A percentile compares a stretch with the other conserved stretches of the same genome.
Evolutionary conservation across 2,113 vertebrate species (phyloP).

Genomic region (Saimiri boliviensis): DNA sequence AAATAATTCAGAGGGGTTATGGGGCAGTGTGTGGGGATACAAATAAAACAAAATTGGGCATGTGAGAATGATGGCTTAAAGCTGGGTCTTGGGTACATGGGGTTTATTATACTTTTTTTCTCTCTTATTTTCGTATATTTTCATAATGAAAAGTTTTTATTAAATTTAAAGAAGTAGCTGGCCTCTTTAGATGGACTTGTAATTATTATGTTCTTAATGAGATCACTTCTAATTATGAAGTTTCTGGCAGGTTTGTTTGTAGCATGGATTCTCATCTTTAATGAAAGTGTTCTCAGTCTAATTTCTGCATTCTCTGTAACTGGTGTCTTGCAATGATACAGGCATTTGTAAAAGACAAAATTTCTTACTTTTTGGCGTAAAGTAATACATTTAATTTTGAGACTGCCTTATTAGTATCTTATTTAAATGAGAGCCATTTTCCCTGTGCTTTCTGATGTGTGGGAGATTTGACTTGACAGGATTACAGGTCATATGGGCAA

Average conservation of each 20-base stretch:
- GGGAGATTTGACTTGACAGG: not conserved
- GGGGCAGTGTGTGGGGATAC: not conserved
- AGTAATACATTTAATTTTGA: conserved; percentile 9
- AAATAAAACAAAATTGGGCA: not conserved
- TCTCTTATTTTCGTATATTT: not conserved
- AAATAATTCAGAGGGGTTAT: not conserved
- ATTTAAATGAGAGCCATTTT: not conserved
- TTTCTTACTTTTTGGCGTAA: not conserved
- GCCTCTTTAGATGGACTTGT: not conserved
- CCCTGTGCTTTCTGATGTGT: not conserved
- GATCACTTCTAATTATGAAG: not conserved
- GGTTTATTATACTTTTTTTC: not conserved
- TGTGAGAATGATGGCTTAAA: not conserved
- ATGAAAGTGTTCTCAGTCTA: not conserved
- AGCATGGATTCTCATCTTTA: not conserved
- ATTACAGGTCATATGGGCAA: not conserved
- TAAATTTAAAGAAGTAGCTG: not conserved
- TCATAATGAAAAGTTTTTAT: not conserved
- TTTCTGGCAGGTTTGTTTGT: not conserved
- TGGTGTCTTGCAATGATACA: not conserved
- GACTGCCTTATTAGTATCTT: not conserved
- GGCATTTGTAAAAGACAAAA: not conserved
- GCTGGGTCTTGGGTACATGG: not conserved
- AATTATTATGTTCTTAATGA: not conserved
- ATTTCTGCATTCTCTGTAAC: not conserved